Evolutionary conservation across 2,797 vertebrate species (phyloP), one percentile per base, ranked within the genome.

Genomic region (Aselliscus stoliczkanus): DNA sequence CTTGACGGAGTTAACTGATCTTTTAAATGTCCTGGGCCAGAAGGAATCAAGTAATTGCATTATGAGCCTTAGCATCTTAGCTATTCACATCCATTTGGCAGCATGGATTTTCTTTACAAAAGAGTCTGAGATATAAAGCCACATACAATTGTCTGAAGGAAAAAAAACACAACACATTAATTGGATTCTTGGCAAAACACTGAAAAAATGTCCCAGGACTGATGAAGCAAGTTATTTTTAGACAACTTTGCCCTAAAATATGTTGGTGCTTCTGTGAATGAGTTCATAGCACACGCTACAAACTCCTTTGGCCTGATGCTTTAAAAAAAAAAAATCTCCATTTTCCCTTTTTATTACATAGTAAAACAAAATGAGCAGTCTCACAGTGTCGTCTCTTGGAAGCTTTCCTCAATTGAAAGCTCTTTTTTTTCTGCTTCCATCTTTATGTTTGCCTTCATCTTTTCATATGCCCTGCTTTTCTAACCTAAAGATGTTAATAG

Each of bases 171-270:
- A 81, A 47, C 80, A 85, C 42, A 73, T 94, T 94, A 93, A 92
- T 94, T 97, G 92, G 77, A 96, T 97, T 97, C 94, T 98, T 97
- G 97, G 97, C 88, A 94, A 94, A 96, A 60, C 89, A 94, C 88
- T 81, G 54, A 85, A 87, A 92, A 88, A 91, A 96, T 97, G 96
- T 97, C 69, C 97, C 67, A 86, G 91, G 91, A 94, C 80, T 79
- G 86, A 77, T 52, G 73, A 87, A 96, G 42, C 58, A 93, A 95
- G 94, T 86, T 98, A 97, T 97, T 98, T 98, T 98, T 98, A 98
- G 97, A 93, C 94, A 87, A 83, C 73, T 95, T 93, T 92, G 95
- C 88, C 96, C 62, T 97, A 84, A 81, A 79, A 95, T 97, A 97
- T 97, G 93, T 72, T 50, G 96, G 31, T 95, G 96, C 67, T 83